Evolutionary conservation across 2,888 invertebrate genomes (phyloP), one percentile per base, ranked within the genome.

Genomic region (Omphaloscelis lunosa): DNA sequence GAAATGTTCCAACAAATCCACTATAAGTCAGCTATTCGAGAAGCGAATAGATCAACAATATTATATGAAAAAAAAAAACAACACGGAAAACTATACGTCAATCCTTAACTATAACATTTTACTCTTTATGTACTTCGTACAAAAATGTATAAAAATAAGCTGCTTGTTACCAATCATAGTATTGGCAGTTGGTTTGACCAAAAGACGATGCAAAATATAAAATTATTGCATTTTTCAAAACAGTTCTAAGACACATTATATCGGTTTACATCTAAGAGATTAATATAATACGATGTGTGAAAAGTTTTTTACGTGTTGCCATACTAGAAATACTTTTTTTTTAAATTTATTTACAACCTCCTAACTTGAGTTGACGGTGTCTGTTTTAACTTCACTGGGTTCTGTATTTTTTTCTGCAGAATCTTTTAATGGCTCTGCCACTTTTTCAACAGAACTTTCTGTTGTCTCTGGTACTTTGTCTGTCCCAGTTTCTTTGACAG

Each of bases 51-150:
- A 59, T 68, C 65, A 82, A 86, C 75, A 75, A 71, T 67, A 45
- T 58, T 70, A 79, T 70, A 79, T 76, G n/a, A n/a, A n/a, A 34
- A 68, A 84, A 73, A 80, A 79, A 72, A 80, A 82, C 53, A 82
- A 70, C 53, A 45, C 27, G 53, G 75, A 71, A 45, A 62, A 66
- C 59, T 72, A 72, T 79, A 80, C 48, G 73, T 61, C 73, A 73
- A 76, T 74, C 68, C 75, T 72, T 73, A 75, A 65, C 48, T 59
- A 59, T 61, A 68, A 66, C 74, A 65, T 34, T 71, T 72, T 74
- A 61, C 27, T 77, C 41, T 65, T 63, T 73, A 72, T 58, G 86
- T 77, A 87, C 86, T 80, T 86, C 61, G 75, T 88, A 88, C 76
- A 72, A 80, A 62, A 79, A 77, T 79, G 34, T 80, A 51, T 51